Evolutionary conservation across 2,113 vertebrate species (phyloP), one percentile per base, ranked within the genome.

Genomic region (Orientallactaga bullata): DNA sequence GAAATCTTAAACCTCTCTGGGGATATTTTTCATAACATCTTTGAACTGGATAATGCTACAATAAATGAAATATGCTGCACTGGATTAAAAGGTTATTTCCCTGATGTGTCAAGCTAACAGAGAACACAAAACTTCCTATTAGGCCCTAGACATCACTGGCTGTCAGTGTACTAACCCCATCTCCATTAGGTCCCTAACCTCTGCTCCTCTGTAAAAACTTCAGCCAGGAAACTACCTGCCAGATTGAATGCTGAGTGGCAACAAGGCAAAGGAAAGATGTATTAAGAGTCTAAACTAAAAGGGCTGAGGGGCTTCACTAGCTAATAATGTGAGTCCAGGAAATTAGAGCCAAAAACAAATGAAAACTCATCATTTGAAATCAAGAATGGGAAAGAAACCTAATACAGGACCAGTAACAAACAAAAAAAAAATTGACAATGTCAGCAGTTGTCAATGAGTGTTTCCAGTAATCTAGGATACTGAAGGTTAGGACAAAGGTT

Each of bases 21-120:
- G 98, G 98, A 98, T 98, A 97, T 98, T 97, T 98, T 99, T 99
- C 98, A 99, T 99, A 99, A 98, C 98, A 98, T 98, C 98, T 98
- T 98, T 96, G 96, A 98, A 98, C 98, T 98, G 98, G 98, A 98
- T 98, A 98, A 98, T 97, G 98, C 98, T 98, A 98, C 97, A 99
- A 98, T 99, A 99, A 99, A 98, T 99, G 98, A 99, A 99, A 99
- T 99, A 98, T 98, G 98, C 98, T 98, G 97, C 96, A 98, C 97
- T 98, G 98, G 98, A 99, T 99, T 99, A 99, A 99, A 98, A 98
- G 98, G 98, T 99, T 99, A 99, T 99, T 99, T 99, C 98, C 99
- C 99, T 97, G 97, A 98, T 98, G 98, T 98, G 98, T 96, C 32
- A 92, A 91, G 94, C 96, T 98, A 97, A 97, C 98, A 98, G 91